Evolutionary conservation across 2,797 vertebrate genomes (phyloP).

Genomic region (Falco berigora): DNA sequence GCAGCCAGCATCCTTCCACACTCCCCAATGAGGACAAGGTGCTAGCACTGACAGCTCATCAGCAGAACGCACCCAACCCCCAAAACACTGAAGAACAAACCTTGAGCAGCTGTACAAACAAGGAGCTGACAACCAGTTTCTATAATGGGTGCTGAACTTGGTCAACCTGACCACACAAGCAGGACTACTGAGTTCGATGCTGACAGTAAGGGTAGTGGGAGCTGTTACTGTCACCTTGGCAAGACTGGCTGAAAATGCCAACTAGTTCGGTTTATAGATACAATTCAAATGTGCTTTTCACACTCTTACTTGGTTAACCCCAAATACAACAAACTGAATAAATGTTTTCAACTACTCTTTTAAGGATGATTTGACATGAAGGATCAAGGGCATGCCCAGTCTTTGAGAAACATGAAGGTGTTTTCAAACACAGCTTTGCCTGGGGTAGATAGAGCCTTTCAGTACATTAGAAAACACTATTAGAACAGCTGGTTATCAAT

Average conservation of each 20-base stretch:
- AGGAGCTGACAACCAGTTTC: constrained; percentile 1
- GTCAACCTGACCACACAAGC: constrained; percentile 7
- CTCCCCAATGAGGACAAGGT: neutral
- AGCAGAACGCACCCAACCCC: neutral
- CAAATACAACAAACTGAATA: neutral
- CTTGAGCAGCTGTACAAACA: constrained; percentile 30
- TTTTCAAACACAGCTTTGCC: neutral
- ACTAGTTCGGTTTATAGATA: neutral
- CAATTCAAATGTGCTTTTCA: neutral
- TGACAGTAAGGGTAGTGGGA: neutral
- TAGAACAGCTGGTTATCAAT: neutral
- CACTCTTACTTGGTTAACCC: neutral
- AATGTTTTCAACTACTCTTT: neutral
- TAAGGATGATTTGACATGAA: neutral
- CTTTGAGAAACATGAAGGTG: neutral
- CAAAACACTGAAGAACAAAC: neutral
- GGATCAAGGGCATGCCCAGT: neutral
- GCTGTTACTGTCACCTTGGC: neutral
- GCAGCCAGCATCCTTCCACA: neutral
- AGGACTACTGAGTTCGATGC: neutral
- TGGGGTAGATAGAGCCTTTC: neutral
- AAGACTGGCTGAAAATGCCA: neutral
- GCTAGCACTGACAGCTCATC: neutral
- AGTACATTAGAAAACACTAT: neutral
- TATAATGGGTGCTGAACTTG: constrained; percentile 27